phyloP scores from a whole-genome alignment of 2,113 vertebrate genomes.

The Sula dactylatra region DNA sequence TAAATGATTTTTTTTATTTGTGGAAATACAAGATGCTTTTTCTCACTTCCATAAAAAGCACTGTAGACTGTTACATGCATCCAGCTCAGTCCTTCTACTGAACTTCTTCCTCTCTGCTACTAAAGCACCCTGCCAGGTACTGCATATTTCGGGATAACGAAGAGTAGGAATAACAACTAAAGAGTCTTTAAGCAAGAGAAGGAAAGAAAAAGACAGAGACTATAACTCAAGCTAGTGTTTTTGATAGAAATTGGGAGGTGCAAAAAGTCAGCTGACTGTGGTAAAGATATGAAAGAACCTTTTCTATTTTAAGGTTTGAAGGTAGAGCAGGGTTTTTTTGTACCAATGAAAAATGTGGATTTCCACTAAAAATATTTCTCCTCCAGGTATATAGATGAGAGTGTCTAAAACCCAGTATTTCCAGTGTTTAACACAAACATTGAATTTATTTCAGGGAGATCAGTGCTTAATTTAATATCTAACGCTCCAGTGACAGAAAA shows the following conservation, averaged over 20 bases:
- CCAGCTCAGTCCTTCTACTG: background rate
- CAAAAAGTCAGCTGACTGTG: background rate
- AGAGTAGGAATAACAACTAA: background rate
- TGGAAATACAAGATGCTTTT: background rate
- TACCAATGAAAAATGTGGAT: background rate
- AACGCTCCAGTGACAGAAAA: background rate
- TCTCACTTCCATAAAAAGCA: background rate
- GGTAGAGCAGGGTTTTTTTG: background rate
- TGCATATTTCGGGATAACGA: background rate
- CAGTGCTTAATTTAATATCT: background rate
- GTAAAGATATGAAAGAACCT: background rate
- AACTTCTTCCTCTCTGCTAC: background rate
- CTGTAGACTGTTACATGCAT: background rate
- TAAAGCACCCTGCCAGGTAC: background rate
- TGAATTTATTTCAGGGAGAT: background rate
- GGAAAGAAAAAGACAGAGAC: background rate
- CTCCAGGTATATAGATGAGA: background rate
- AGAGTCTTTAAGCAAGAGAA: background rate
- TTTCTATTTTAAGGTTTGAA: background rate
- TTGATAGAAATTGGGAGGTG: background rate
- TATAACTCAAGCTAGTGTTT: background rate
- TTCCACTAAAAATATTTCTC: background rate
- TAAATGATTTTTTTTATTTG: background rate
- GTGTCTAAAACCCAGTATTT: background rate
- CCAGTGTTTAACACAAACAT: background rate